Evolutionary conservation across 2,888 invertebrate genomes (phyloP).

Genomic region (Linyphia triangularis): DNA sequence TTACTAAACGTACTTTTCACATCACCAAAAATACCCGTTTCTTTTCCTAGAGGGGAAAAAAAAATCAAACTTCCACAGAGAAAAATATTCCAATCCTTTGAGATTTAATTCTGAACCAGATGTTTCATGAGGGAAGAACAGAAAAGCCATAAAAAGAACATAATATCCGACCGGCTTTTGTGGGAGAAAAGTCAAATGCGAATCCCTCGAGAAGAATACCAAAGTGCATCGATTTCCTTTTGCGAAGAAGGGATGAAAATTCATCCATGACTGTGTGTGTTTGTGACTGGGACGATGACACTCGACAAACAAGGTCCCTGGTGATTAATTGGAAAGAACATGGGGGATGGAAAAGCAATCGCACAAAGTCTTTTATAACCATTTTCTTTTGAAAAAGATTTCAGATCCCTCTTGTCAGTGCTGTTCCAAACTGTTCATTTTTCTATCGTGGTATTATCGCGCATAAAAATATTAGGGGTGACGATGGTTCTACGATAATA

Average conservation of each 20-base stretch:
- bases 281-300: not conserved
- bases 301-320: constrained; percentile 34
- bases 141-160: constrained; percentile 22
- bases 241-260: not conserved
- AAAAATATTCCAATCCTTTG: not conserved
- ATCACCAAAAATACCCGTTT: not conserved
- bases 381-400: constrained; percentile 23
- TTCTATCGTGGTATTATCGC: constrained; percentile 11
- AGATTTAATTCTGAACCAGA: constrained; percentile 16
- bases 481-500: not conserved
- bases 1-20: not conserved
- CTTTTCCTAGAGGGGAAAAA: not conserved
- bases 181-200: constrained; percentile 9
- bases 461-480: not conserved
- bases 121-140: not conserved
- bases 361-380: constrained; percentile 20
- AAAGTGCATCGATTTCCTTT: constrained; percentile 25
- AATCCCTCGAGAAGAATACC: constrained; percentile 18
- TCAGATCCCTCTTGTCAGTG: constrained; percentile 5
- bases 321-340: constrained; percentile 46
- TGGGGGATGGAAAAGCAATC: not conserved
- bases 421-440: not conserved
- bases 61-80: not conserved
- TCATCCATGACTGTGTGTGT: constrained; percentile 9
- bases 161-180: constrained; percentile 16